Conservation (phyloP, 2,797 vertebrate genomes). For the Sebastes iracundus region DNA sequence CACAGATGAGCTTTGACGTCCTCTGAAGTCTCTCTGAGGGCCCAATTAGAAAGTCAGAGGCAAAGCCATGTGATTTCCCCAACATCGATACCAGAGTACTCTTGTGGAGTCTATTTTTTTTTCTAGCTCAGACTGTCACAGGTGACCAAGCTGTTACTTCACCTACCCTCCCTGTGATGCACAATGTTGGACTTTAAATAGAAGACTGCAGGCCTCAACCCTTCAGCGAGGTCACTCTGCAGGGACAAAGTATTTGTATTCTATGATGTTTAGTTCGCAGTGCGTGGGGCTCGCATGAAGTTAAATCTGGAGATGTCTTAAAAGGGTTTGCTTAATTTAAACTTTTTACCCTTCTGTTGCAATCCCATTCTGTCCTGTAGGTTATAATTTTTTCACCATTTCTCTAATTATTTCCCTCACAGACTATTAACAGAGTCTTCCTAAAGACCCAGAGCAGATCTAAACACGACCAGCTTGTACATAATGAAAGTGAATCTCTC, state of each 20-base stretch:
- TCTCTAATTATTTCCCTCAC: background rate
- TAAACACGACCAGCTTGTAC: background rate
- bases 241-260: background rate
- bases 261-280: background rate
- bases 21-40: constrained; percentile 65
- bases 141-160: constrained; percentile 31
- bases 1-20: constrained; percentile 52
- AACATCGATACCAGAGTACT: constrained; percentile 8
- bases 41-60: constrained; percentile 63
- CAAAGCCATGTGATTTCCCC: constrained; percentile 36
- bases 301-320: background rate
- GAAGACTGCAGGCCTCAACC: background rate
- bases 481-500: background rate
- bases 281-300: background rate
- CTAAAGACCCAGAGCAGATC: background rate
- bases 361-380: background rate
- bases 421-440: background rate
- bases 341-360: background rate
- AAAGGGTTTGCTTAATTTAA: background rate
- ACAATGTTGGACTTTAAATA: constrained; percentile 2
- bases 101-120: background rate
- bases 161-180: constrained; percentile 10
- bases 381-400: background rate
- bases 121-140: constrained; percentile 29
- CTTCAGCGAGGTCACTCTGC: background rate